A percentile compares a stretch with the other conserved stretches of the same genome.
These are phyloP conservation scores for Thymelicus sylvestris DNA, from an alignment of 2,888 invertebrate genomes.

Conservation along the genomic window DNA sequence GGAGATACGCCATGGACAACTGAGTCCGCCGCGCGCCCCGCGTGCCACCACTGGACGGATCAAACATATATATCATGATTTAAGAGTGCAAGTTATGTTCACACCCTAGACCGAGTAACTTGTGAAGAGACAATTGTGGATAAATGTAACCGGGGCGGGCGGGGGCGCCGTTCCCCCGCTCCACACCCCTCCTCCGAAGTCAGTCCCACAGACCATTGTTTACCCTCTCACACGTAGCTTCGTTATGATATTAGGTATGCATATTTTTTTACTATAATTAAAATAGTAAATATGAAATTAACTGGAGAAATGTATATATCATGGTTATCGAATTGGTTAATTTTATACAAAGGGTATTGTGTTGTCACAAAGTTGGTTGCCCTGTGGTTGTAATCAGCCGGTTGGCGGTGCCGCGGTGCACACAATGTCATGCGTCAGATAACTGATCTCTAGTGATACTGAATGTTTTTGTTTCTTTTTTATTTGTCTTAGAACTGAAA, in stretches of 20 bases:
- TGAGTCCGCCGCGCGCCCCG: slow-evolving; percentile 74
- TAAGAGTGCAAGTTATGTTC: slow-evolving; percentile 84
- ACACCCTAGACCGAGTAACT: slow-evolving; percentile 81
- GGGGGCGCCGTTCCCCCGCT: slow-evolving; percentile 41
- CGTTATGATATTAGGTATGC: slow-evolving; percentile 83
- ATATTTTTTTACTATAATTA: slow-evolving; percentile 83
- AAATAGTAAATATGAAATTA: slow-evolving; percentile 73
- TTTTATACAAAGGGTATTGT: slow-evolving; percentile 81
- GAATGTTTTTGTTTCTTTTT: slow-evolving; percentile 61
- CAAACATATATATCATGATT: slow-evolving; percentile 79
- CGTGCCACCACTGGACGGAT: slow-evolving; percentile 67
- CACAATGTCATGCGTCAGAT: slow-evolving; percentile 62
- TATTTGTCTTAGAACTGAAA: slow-evolving; percentile 65
- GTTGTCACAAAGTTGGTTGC: slow-evolving; percentile 74
- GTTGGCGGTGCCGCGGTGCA: slow-evolving; percentile 55
- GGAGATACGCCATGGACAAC: slow-evolving; percentile 97
- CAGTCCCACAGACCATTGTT: slow-evolving; percentile 70
- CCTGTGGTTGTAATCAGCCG: slow-evolving; percentile 61
- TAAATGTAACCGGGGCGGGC: slow-evolving; percentile 67
- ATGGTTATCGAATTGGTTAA: slow-evolving; percentile 80
- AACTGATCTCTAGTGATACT: slow-evolving; percentile 75
- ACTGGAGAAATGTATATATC: slow-evolving; percentile 81
- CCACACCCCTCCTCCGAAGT: slow-evolving; percentile 54
- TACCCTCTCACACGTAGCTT: slow-evolving; percentile 81
- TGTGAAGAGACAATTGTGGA: slow-evolving; percentile 83